Percentiles rank a stretch among this genome's conserved stretches.
Conservation (phyloP, 2,113 vertebrate species). For the Mormyrus iriodes region DNA sequence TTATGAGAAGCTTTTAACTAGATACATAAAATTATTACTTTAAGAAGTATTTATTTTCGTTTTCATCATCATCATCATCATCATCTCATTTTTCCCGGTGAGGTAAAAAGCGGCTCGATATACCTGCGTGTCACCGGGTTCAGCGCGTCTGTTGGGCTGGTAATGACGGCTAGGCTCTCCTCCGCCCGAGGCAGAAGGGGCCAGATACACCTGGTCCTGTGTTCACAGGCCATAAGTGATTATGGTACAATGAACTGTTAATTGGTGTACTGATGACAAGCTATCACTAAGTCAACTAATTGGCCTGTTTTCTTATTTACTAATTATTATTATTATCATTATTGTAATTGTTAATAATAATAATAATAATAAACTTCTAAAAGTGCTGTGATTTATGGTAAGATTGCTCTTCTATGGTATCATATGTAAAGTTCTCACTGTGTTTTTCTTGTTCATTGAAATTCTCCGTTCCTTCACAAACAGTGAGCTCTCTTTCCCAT, state of each 20-base stretch:
- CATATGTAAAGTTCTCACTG: background rate
- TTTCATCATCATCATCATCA: background rate
- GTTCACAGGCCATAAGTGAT: background rate
- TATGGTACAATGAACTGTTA: background rate
- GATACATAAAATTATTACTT: background rate
- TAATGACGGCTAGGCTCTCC: background rate
- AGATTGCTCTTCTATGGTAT: background rate
- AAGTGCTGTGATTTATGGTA: background rate
- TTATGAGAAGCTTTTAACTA: background rate
- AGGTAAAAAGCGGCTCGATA: background rate
- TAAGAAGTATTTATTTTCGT: background rate
- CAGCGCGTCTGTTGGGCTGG: background rate
- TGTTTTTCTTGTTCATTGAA: background rate
- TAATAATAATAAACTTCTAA: background rate
- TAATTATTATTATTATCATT: background rate
- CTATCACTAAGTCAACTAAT: background rate
- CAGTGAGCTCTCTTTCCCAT: background rate
- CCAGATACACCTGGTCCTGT: background rate
- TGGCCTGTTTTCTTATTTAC: background rate
- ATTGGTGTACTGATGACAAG: background rate
- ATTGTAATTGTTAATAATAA: background rate
- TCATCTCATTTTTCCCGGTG: background rate
- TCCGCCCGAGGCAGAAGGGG: background rate
- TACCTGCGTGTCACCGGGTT: background rate
- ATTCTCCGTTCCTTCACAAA: background rate